Evolutionary conservation across 92 coral and sea anemone genomes (phyloP), one percentile per base, ranked within the genome.

Genomic region (Phenganax subtilis): DNA sequence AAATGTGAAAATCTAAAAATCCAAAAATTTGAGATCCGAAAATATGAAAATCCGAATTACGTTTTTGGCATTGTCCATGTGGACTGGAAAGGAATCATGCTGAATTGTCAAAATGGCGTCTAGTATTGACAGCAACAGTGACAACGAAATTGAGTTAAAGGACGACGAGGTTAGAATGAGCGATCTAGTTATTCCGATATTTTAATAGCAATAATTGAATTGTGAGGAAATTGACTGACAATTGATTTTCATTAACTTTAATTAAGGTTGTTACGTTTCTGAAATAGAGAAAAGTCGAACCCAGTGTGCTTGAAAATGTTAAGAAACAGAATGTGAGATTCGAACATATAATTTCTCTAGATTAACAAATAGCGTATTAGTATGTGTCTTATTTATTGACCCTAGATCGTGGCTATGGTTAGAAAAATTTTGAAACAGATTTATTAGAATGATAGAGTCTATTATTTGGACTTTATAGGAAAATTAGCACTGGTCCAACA

Each of bases 21-120:
- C 54, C 20, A 57, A 30, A 71, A 71, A 71, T 59, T 59, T 57
- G 55, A 30, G 54, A 71, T 71, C 76, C 76, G 64, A 59, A 59
- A 59, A 59, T 59, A 8, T 25, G 64, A 59, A 25, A 0, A 59
- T 59, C 64, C 64, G 64, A 59, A 25, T 9, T 59, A 20, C 20
- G 17, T 14, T 59, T 59, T 59, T 0, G 20, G 64, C 17, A 20
- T 59, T 59, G 64, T 59, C 16, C 20, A 14, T 14, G 64, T n/a
- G 64, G 64, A 59, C 64, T 59, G 64, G 64, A 14, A 59, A 14
- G 4, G 64, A 59, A 59, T 59, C 64, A 59, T 25, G 64, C 20
- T 59, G 7, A 59, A 5, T 59, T 59, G 65, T 25, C 16, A 59
- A 59, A 59, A 59, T 10, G 65, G 65, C 65, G 65, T 59, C 15